Evolutionary conservation across 2,797 vertebrate genomes (phyloP), one percentile per base, ranked within the genome.

Genomic region (Rhyacichthys aspro): DNA sequence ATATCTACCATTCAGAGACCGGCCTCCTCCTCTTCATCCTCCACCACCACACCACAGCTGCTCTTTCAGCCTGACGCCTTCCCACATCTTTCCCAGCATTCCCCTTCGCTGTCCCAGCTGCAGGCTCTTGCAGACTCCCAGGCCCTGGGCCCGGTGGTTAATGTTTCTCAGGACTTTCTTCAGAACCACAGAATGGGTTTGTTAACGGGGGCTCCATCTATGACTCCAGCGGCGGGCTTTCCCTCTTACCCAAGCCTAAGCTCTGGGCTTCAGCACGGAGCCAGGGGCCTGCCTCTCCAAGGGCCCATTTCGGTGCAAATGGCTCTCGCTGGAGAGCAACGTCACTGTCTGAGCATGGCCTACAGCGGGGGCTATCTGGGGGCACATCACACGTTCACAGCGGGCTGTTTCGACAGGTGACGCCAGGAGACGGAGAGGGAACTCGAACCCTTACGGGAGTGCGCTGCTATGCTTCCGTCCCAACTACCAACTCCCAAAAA

Each of bases 331-430:
- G 76, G 91, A 0, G 93, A 95, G 66, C 86, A 93, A 0, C 88
- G 91, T 9, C 94, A 93, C 84, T 94, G 93, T 72, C 78, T 95
- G n/a, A 69, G 91, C 12, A 38, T 88, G 66, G 81, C 92, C 68
- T 95, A 94, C 0, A 83, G 90, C 9, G 90, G 90, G 43, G 90
- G 93, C 23, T 96, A 92, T 84, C 92, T 95, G 70, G 92, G 91
- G 2, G 80, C 90, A 33, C 91, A 91, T 62, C 92, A 91, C 58
- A 60, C 88, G 0, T 94, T 92, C 38, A 67, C 94, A 39, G 72
- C 93, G 0, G 86, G 93, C 60, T 96, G 94, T 86, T 96, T 95
- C 18, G 92, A 96, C 59, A 93, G 92, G 85, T 95, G 94, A 94
- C 89, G 87, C 92, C 92, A 89, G 83, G 70, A 75, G 88, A 88